Base-by-base conservation (phyloP, 92 coral and sea anemone species). In the Epizoanthus illoricatus region DNA sequence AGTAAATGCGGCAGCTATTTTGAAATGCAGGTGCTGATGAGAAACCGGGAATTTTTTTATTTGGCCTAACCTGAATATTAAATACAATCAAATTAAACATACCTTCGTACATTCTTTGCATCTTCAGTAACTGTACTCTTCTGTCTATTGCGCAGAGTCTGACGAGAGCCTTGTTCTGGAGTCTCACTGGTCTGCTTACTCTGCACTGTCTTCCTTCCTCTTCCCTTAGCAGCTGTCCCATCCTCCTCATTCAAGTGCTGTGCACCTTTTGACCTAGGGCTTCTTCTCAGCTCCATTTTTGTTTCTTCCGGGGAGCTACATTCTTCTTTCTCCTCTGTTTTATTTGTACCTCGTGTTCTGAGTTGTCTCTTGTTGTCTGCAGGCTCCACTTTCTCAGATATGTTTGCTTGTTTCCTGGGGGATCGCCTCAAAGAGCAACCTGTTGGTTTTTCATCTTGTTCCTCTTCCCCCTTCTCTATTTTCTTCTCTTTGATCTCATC, bases 41-140 rank as follows among this genome's bases (percentile, higher is more conserved):
- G n/a, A n/a, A n/a, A n/a, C n/a, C n/a, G n/a, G n/a, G n/a, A n/a
- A n/a, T n/a, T n/a, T n/a, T n/a, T n/a, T n/a, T n/a, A n/a, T n/a
- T n/a, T n/a, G n/a, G n/a, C n/a, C n/a, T n/a, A 23, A 7, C 11
- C 5, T 5, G 20, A 15, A 17, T 36, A 28, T 9, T 42, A 40
- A 36, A 41, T 13, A 18, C 40, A 8, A 66, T 23, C 13, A 74
- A 59, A 66, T 23, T 7, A 74, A 59, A 61, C 89, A 66, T 43
- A 89, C 92, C 92, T 89, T 71, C 92, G 89, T 41, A 89, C 84
- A 75, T 69, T 85, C 78, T 81, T 85, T 36, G 71, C 36, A 43
- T 64, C 72, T 16, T 78, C 82, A 78, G 57, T 42, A 21, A 24
- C 42, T 3, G 49, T 59, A 19, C 20, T 21, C 52, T 64, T 78